A percentile compares a stretch with the other conserved stretches of the same genome.
Evolutionary conservation across 2,113 vertebrate genomes (phyloP).

Genomic region (Tretioscincus oriximinensis): DNA sequence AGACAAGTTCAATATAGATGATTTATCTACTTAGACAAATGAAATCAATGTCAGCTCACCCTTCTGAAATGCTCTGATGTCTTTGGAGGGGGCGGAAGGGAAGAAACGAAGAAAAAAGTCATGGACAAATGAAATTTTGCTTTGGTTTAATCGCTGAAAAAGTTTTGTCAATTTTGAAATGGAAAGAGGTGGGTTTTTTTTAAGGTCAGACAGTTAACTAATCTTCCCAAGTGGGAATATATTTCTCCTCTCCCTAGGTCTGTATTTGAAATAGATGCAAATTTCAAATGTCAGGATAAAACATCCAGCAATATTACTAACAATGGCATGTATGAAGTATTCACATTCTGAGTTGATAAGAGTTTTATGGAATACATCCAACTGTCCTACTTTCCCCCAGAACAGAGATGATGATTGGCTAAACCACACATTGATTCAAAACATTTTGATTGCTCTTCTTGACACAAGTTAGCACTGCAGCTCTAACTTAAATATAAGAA

Average conservation of each 20-base stretch:
- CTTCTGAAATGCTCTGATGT: slow-evolving; percentile 70
- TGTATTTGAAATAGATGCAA: background rate
- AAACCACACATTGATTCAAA: no score
- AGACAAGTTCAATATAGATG: slow-evolving; percentile 79
- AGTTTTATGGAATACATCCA: background rate
- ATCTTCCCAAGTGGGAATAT: background rate
- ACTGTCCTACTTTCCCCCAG: background rate
- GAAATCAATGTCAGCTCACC: slow-evolving; percentile 79
- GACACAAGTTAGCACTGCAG: no score
- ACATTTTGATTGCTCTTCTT: no score
- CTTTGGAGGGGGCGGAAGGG: slow-evolving; percentile 53
- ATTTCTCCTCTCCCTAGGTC: background rate
- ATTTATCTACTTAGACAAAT: slow-evolving; percentile 87
- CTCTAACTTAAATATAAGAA: no score
- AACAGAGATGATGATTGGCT: background rate
- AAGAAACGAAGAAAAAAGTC: background rate
- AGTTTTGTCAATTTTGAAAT: slow-evolving; percentile 28
- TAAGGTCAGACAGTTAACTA: background rate
- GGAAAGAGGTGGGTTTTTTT: background rate
- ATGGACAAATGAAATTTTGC: slow-evolving; percentile 73
- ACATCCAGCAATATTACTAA: background rate
- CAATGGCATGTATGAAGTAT: background rate
- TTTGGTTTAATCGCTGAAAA: slow-evolving; percentile 70
- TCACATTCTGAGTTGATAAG: background rate
- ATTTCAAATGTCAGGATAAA: background rate